Evolutionary conservation across 30 jellyfish, hydroid and myxozoan genomes (phyloP).

Genomic region (Hydractinia symbiolongicarpus): DNA sequence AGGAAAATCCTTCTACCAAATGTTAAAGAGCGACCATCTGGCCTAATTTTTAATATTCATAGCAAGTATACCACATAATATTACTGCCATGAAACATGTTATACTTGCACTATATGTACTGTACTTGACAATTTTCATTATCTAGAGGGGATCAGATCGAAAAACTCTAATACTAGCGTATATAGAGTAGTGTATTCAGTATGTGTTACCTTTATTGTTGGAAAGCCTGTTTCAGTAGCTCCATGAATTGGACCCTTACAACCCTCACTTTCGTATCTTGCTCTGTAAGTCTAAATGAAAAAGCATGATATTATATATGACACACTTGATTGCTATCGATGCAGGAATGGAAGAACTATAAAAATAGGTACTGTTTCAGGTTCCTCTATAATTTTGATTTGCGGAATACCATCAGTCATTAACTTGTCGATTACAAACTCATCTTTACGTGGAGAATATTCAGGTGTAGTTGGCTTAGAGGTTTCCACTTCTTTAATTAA

Average conservation of each 20-base stretch:
- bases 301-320: background rate
- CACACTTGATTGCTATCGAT: no score
- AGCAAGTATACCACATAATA: no score
- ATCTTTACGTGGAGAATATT: slow-evolving; percentile 37
- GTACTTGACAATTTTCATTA: no score
- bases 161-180: no score
- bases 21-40: no score
- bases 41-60: no score
- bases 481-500: slow-evolving; percentile 28
- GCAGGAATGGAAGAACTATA: no score
- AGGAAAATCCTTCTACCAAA: no score
- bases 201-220: slow-evolving; percentile 64
- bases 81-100: no score
- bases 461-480: slow-evolving; percentile 21
- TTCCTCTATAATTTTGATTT: slow-evolving; percentile 77
- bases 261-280: slow-evolving; percentile 98
- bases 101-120: no score
- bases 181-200: no score
- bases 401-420: slow-evolving; percentile 53
- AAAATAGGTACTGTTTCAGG: slow-evolving; percentile 75
- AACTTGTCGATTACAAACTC: slow-evolving; percentile 35
- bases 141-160: no score
- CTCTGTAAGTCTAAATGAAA: slow-evolving; percentile 73
- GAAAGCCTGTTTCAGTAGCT: slow-evolving; percentile 73
- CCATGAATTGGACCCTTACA: slow-evolving; percentile 98